phyloP scores from a whole-genome alignment of 2,888 invertebrate species.

The Trissolcus brochymenae region DNA sequence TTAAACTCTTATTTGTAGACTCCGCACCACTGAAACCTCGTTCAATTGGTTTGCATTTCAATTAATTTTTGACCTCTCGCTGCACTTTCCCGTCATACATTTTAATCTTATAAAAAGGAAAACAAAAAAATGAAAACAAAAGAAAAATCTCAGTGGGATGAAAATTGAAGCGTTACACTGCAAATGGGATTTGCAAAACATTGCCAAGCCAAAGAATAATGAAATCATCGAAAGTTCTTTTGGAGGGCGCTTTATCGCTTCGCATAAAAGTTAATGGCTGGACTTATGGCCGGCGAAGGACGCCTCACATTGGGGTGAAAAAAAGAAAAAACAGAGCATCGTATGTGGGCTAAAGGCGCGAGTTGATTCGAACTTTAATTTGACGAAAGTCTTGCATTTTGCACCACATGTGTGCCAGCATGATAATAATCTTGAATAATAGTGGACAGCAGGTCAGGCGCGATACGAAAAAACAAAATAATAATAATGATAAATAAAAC shows the following conservation, averaged over 20 bases:
- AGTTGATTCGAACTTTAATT: constrained; percentile 36
- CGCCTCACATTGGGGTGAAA: constrained; percentile 4
- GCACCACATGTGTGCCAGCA: constrained; percentile 26
- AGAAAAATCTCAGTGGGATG: constrained; percentile 2
- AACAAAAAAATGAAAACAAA: constrained; percentile 5
- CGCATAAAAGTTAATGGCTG: constrained; percentile 29
- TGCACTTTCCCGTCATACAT: background rate
- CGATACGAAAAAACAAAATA: too few relatives aligned
- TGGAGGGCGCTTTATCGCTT: constrained; percentile 15
- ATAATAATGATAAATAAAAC: constrained; percentile 7
- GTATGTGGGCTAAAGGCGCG: constrained; percentile 22
- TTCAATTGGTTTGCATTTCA: constrained; percentile 4
- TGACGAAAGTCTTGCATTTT: constrained; percentile 43
- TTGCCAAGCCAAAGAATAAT: constrained; percentile 12
- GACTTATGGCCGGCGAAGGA: constrained; percentile 15
- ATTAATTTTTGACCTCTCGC: constrained; percentile 10
- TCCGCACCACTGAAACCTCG: constrained; percentile 1
- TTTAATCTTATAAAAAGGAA: background rate
- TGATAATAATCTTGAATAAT: constrained; percentile 48
- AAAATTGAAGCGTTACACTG: background rate
- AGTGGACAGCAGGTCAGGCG: too few relatives aligned
- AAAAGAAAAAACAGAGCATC: constrained; percentile 4
- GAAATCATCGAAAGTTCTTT: constrained; percentile 28
- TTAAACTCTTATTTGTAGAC: constrained; percentile 26
- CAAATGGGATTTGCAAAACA: background rate